Base-by-base conservation (phyloP, 2,888 invertebrate genomes). In the Ceramica pisi region DNA sequence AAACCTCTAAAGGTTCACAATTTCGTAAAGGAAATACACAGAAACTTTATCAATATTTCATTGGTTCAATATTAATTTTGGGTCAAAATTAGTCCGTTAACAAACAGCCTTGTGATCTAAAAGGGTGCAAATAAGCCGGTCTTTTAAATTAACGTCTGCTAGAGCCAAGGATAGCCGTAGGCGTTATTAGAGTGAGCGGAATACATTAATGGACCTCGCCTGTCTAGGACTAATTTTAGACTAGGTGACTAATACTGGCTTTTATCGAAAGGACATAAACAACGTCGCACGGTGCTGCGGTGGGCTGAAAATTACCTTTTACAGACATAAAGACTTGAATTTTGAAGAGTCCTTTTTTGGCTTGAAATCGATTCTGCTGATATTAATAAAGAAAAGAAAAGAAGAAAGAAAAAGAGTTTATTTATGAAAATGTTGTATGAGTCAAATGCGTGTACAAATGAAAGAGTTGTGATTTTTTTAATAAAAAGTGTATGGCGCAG, bases 161-260 rank as follows among this genome's bases (percentile, higher is more conserved):
- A 65, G 21, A 56, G 23, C 38, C 19, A 21, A 12, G 65, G 53
- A 41, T 62, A 10, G 44, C 51, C 64, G 61, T 65, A 61, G 64
- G 74, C 67, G 61, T 61, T 67, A 65, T 79, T 62, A 50, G 21
- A 55, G 6, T 10, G 16, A 64, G 48, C 48, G 46, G 74, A 74
- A 78, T 79, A 73, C 74, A 78, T 72, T 78, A 77, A 56, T 26
- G 21, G 21, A 59, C 44, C 26, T 50, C 38, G 14, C 63, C n/a
- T 19, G 55, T 44, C 31, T 63, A 19, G 26, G 5, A 55, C 53
- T 63, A 66, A 76, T 71, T 76, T 71, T 63, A 66, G 66, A 66
- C 46, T 55, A 8, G 21, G 50, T 61, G 60, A 61, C 31, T 77
- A 50, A 51, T 50, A 57, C 23, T 50, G 41, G 46, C 53, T 48